Conservation (phyloP, 2,888 invertebrate genomes). For the Chironomus tentans region DNA sequence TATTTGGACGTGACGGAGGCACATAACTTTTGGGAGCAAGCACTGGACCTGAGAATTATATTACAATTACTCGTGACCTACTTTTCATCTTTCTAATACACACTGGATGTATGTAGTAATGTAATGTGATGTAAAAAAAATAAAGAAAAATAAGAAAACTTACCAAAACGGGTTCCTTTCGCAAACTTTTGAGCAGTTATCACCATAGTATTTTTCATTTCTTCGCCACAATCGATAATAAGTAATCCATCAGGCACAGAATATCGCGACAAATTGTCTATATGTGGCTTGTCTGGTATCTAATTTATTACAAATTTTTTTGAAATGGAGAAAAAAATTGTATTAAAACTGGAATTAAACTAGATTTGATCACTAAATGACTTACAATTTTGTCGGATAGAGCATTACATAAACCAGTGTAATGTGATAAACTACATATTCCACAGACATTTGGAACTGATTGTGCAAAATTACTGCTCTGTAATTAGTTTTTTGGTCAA, state of each 20-base stretch:
- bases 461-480: not conserved
- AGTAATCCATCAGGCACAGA: conserved; percentile 29
- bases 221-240: conserved; percentile 26
- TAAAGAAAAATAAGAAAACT: not conserved
- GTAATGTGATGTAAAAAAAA: not conserved
- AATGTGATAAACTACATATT: not conserved
- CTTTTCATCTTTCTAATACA: not conserved
- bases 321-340: not conserved
- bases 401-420: conserved; percentile 9
- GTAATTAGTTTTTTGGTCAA: not conserved
- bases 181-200: conserved; percentile 29
- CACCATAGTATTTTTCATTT: conserved; percentile 20
- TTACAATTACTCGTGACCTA: conserved; percentile 13
- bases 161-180: conserved; percentile 29
- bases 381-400: conserved; percentile 17
- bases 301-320: not conserved
- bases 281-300: conserved; percentile 28
- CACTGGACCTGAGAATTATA: conserved; percentile 27
- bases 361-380: not conserved
- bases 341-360: not conserved
- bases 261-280: conserved; percentile 28
- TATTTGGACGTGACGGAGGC: conserved; percentile 26
- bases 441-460: not conserved
- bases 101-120: conserved; percentile 24
- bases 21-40: conserved; percentile 28